Conservation (phyloP, 1,140 invertebrate species). For the Drosophila yakuba region DNA sequence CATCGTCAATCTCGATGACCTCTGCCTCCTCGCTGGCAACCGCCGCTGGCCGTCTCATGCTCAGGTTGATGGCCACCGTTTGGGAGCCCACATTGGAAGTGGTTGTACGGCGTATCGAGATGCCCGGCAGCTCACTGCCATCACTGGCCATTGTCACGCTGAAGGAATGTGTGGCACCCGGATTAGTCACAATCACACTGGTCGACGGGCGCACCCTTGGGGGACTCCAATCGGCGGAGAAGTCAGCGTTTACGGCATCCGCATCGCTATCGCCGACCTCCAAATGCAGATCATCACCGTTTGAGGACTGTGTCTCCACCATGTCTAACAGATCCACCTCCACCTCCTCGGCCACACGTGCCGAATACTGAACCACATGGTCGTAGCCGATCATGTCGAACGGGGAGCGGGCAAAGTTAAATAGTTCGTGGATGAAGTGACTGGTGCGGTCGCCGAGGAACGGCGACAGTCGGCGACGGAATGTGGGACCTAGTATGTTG, state of each 20-base stretch:
- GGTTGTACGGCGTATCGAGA: conserved; percentile 63
- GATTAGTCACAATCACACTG: conserved; percentile 76
- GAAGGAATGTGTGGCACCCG: conserved; percentile 71
- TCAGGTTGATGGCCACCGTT: conserved; percentile 72
- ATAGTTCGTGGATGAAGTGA: conserved; percentile 96
- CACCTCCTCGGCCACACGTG: conserved; percentile 69
- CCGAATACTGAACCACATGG: conserved; percentile 86
- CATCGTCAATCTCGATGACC: conserved; percentile 75
- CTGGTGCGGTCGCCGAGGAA: conserved; percentile 87
- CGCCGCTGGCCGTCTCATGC: conserved; percentile 63
- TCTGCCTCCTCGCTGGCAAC: conserved; percentile 33
- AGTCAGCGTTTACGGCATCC: conserved; percentile 33
- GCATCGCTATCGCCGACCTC: conserved; percentile 34
- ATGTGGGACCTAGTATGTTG: conserved; percentile 90
- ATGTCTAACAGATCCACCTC: conserved; percentile 68
- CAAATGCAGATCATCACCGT: conserved; percentile 29
- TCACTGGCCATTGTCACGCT: conserved; percentile 71
- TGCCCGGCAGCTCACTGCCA: conserved; percentile 69
- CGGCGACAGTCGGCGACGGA: conserved; percentile 87
- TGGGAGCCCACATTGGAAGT: conserved; percentile 71
- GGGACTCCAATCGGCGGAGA: conserved; percentile 29
- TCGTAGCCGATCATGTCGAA: conserved; percentile 93
- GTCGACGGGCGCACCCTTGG: conserved; percentile 51
- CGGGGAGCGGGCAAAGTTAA: conserved; percentile 93
- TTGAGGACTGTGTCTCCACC: conserved; percentile 58